Evolutionary conservation across 2,888 invertebrate species (phyloP).

Genomic region (Horisme vitalbata): DNA sequence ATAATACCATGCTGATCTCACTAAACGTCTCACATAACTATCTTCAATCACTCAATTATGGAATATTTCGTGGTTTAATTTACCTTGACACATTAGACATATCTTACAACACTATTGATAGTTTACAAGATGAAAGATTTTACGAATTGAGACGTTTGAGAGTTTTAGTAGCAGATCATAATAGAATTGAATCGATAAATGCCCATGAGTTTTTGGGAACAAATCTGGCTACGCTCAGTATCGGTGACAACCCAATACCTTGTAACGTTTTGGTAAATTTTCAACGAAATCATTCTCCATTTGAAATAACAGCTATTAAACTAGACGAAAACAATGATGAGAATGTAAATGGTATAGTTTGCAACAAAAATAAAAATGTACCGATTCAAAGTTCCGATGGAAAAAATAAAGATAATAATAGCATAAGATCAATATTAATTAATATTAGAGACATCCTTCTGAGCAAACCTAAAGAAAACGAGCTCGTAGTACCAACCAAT

Average conservation of each 20-base stretch:
- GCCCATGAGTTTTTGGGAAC: slow-evolving; percentile 50
- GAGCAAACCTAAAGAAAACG: slow-evolving; percentile 23
- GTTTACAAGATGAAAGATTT: slow-evolving; percentile 56
- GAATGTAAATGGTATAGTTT: slow-evolving; percentile 43
- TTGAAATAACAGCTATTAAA: slow-evolving; percentile 47
- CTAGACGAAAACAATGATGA: slow-evolving; percentile 39
- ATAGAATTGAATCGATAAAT: slow-evolving; percentile 49
- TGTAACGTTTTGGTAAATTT: slow-evolving; percentile 52
- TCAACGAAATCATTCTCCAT: slow-evolving; percentile 23
- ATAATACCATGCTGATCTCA: slow-evolving; percentile 42
- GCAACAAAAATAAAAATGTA: slow-evolving; percentile 32
- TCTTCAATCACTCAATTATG: slow-evolving; percentile 49
- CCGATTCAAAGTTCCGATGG: slow-evolving; percentile 5
- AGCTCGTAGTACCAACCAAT: slow-evolving; percentile 6
- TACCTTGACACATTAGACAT: slow-evolving; percentile 53
- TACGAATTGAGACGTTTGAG: slow-evolving; percentile 48
- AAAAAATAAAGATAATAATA: neutral
- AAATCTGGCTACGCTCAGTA: slow-evolving; percentile 50
- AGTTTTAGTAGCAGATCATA: slow-evolving; percentile 56
- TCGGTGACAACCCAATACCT: slow-evolving; percentile 63
- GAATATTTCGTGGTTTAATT: slow-evolving; percentile 54
- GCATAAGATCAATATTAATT: slow-evolving; percentile 17
- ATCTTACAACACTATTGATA: slow-evolving; percentile 55
- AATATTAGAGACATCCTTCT: slow-evolving; percentile 37
- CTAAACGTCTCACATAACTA: slow-evolving; percentile 63